A percentile compares a stretch with the other conserved stretches of the same genome.
Evolutionary conservation across 2,888 invertebrate genomes (phyloP).

Genomic region (Cephonodes hylas): DNA sequence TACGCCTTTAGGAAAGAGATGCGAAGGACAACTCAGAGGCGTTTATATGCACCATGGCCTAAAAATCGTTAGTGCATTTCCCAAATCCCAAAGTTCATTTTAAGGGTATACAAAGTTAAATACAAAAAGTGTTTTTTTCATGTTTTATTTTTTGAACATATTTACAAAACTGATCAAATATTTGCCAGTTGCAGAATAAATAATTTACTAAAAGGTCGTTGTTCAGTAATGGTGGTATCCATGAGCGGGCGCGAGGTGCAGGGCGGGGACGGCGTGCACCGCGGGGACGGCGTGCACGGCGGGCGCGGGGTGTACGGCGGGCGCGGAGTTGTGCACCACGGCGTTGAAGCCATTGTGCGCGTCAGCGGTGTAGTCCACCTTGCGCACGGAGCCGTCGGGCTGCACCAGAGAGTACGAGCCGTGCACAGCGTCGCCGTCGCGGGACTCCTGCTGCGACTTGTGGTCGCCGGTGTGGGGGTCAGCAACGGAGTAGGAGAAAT

Average conservation of each 20-base stretch:
- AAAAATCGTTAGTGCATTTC: too few relatives aligned
- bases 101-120: not conserved
- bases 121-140: not conserved
- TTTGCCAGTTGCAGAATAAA: not conserved
- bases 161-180: not conserved
- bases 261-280: slow-evolving; percentile 33
- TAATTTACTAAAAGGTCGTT: not conserved
- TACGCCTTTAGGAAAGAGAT: too few relatives aligned
- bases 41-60: too few relatives aligned
- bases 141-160: not conserved
- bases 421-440: slow-evolving; percentile 77
- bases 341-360: slow-evolving; percentile 72
- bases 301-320: slow-evolving; percentile 37
- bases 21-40: too few relatives aligned
- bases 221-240: slow-evolving; percentile 32
- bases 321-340: slow-evolving; percentile 49
- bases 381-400: slow-evolving; percentile 77
- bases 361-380: slow-evolving; percentile 80
- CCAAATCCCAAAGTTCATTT: not conserved
- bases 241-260: slow-evolving; percentile 33
- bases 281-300: slow-evolving; percentile 17
- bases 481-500: slow-evolving; percentile 76
- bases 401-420: slow-evolving; percentile 76
- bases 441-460: slow-evolving; percentile 76
- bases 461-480: slow-evolving; percentile 81